Conservation (phyloP, 2,113 vertebrate species). For the Sciurus niger region DNA sequence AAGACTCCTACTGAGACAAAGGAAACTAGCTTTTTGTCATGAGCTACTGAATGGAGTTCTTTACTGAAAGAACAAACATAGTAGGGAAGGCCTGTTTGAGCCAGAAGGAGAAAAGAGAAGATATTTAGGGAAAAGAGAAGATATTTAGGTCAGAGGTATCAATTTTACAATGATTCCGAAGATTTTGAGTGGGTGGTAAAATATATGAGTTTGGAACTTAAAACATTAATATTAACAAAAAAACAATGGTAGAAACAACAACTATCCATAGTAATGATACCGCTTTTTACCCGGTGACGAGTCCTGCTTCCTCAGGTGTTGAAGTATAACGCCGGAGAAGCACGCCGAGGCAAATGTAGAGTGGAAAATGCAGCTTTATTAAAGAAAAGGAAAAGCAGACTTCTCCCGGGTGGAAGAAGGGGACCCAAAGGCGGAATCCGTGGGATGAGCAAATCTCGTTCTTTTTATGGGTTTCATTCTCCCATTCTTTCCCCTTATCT, state of each 20-base stretch:
- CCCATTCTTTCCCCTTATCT: too few relatives aligned
- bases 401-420: too few relatives aligned
- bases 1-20: neutral
- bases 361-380: too few relatives aligned
- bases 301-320: too few relatives aligned
- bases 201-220: neutral
- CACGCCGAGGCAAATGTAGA: too few relatives aligned
- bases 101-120: neutral
- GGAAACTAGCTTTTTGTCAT: neutral
- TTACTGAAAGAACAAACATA: neutral
- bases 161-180: neutral
- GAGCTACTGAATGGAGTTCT: neutral
- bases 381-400: too few relatives aligned
- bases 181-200: neutral
- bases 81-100: neutral
- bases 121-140: neutral
- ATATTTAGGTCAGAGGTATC: neutral
- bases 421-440: too few relatives aligned
- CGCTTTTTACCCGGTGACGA: too few relatives aligned
- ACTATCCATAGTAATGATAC: neutral
- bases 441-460: too few relatives aligned
- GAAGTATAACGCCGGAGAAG: too few relatives aligned
- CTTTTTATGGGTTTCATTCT: too few relatives aligned
- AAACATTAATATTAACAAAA: constrained; percentile 10
- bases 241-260: neutral